Base-by-base conservation (phyloP, 2,113 vertebrate genomes). In the Azemiops feae region DNA sequence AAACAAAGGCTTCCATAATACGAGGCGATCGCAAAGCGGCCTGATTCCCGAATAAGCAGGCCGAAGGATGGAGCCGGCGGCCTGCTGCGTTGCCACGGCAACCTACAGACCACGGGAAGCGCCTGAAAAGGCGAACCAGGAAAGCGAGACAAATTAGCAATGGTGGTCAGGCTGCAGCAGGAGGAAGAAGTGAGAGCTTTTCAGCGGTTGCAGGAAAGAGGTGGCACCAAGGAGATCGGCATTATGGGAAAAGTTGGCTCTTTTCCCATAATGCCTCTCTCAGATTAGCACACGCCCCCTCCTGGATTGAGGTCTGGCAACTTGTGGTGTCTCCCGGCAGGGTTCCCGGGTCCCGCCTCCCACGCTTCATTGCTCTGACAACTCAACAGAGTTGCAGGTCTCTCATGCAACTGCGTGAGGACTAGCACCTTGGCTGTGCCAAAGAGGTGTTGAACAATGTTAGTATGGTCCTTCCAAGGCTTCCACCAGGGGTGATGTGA, bases 91-190 rank as follows among this genome's bases (percentile, higher is more conserved):
- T 16, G 3, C 90, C 64, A 89, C 85, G 23, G 91, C 87, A 89
- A 92, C 74, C 92, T 92, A 95, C 92, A 89, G 91, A 91, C 53
- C 88, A 94, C 95, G 90, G 95, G 97, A 97, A 97, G 97, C 96
- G 95, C 27, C 7, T n/a, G 25, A 57, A 47, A 43, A 20, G 69
- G 34, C 6, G 34, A 52, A 74, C n/a, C 11, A 14, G 88, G 39
- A 90, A 90, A 47, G 25, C 47, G 18, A 60, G 43, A 88, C 5
- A 22, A 87, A 92, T 58, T 50, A 50, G 69, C 69, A 25, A 14
- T 5, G 39, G 53, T 7, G 45, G 43, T 30, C 69, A 6, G 64
- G 20, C 45, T 23, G 10, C 54, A 54, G 55, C 52, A 5, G 39
- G 18, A 7, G 52, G 27, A 34, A 30, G 5, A 1, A 10, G 34